Base-by-base conservation (phyloP, 2,888 invertebrate species). In the Andrena marginata region DNA sequence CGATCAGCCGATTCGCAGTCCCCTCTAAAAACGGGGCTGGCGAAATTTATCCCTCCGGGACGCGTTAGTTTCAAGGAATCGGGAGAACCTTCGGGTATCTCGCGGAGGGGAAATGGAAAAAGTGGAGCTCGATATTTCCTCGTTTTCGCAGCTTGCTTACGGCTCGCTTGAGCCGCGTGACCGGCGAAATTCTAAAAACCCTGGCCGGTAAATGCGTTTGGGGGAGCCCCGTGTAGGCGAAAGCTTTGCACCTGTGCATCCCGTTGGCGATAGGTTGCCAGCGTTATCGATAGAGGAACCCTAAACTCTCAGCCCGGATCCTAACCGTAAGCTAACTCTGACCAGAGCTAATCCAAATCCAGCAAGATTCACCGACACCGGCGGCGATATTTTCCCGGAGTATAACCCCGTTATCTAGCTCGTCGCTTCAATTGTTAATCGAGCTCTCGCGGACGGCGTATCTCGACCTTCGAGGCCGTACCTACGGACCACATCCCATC, bases 391-490 rank as follows among this genome's bases (percentile, higher is more conserved):
- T 29, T 56, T 67, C 54, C 7, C 16, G 29, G 60, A 48, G 59
- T 48, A 35, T n/a, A 70, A 33, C 65, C 54, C 54, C 59, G 72
- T 73, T 70, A 23, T 35, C 62, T 56, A 49, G 54, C 49, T 72
- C 69, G 74, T 77, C 62, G 68, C 54, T 72, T 86, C 79, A 79
- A 86, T 86, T 79, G 80, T 84, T 77, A 82, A 87, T 86, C 77
- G 77, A 31, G 51, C 72, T 69, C 70, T 68, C 63, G 67, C 64
- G 62, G 29, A 63, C 54, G 33, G 70, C 54, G 77, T 76, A 48
- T 33, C 49, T 49, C 68, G 77, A 80, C 78, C 71, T 63, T 80
- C 78, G 35, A 60, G 62, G 67, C 63, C 69, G 63, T 70, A 26
- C 56, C 62, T 29, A 69, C 56, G 64, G 63, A 70, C 59, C 71